phyloP scores from a whole-genome alignment of 2,113 vertebrate species.

The Nesogale talazaci region DNA sequence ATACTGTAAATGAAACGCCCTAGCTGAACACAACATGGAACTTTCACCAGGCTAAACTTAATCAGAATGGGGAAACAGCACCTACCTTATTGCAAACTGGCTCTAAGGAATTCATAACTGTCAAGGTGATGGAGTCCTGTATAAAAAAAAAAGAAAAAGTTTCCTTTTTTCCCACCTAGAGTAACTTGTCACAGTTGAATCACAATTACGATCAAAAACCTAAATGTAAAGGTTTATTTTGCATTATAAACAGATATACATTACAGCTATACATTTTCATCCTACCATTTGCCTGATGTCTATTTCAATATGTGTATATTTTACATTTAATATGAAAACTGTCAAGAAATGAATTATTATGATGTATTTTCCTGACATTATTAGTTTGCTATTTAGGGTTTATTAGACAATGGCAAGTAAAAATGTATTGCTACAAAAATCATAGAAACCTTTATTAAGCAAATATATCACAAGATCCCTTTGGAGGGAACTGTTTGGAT shows the following conservation, averaged over 20 bases:
- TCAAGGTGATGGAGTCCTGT: conserved; percentile 77
- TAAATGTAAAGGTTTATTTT: conserved; percentile 17
- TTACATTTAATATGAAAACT: conserved; percentile 22
- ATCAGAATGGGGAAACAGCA: conserved; percentile 43
- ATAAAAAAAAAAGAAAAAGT: conserved; percentile 50
- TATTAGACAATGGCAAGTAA: neutral
- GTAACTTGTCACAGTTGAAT: conserved; percentile 27
- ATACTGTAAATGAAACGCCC: conserved; percentile 38
- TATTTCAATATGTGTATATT: conserved; percentile 40
- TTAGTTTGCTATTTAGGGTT: neutral
- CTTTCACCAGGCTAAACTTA: neutral
- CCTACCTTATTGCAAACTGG: conserved; percentile 83
- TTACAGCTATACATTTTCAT: conserved; percentile 3
- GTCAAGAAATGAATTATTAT: neutral
- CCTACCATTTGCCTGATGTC: neutral
- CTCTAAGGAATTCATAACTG: conserved; percentile 84
- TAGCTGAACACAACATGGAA: conserved; percentile 31
- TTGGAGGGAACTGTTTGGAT: too few species aligned
- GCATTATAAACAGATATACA: conserved; percentile 40
- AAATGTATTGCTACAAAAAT: too few species aligned
- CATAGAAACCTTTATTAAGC: too few species aligned
- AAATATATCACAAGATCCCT: too few species aligned
- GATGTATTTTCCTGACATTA: neutral
- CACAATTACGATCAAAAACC: too few species aligned
- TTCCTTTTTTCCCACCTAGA: neutral